A percentile compares a stretch with the other conserved stretches of the same genome.
These are phyloP conservation scores for Ceyx melanurus DNA, from an alignment of 2,113 vertebrate genomes.

Conservation along the genomic window DNA sequence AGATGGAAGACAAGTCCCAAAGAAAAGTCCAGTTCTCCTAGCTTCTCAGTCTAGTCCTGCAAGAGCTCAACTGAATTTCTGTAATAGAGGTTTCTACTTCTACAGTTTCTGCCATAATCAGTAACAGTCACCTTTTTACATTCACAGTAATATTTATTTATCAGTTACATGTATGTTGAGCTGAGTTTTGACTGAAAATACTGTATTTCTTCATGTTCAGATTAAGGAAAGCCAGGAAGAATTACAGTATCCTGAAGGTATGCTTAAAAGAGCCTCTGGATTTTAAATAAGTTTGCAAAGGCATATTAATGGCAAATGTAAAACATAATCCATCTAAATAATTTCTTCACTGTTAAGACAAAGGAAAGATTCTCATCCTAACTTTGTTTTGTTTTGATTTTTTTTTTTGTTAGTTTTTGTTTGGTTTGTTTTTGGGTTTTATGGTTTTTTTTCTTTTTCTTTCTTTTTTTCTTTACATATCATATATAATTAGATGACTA, in stretches of 20 bases:
- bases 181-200: slow-evolving; percentile 30
- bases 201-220: neutral
- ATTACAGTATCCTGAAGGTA: neutral
- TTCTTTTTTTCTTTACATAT: neutral
- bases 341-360: slow-evolving; percentile 15
- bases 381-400: neutral
- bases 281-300: slow-evolving; percentile 7
- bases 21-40: neutral
- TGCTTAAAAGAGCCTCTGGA: neutral
- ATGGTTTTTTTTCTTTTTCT: neutral
- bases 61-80: neutral
- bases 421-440: neutral
- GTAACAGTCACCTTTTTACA: neutral
- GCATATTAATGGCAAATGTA: neutral
- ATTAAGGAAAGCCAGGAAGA: neutral
- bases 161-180: neutral
- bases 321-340: slow-evolving; percentile 27
- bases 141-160: neutral
- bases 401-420: neutral
- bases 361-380: slow-evolving; percentile 32
- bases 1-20: neutral
- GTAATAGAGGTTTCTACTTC: neutral
- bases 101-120: neutral
- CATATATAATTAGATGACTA: slow-evolving; percentile 8
- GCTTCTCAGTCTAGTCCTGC: neutral